Percentiles rank a stretch among this genome's conserved stretches.
Evolutionary conservation across 2,113 vertebrate genomes (phyloP).

Genomic region (Sceloporus tristichus): DNA sequence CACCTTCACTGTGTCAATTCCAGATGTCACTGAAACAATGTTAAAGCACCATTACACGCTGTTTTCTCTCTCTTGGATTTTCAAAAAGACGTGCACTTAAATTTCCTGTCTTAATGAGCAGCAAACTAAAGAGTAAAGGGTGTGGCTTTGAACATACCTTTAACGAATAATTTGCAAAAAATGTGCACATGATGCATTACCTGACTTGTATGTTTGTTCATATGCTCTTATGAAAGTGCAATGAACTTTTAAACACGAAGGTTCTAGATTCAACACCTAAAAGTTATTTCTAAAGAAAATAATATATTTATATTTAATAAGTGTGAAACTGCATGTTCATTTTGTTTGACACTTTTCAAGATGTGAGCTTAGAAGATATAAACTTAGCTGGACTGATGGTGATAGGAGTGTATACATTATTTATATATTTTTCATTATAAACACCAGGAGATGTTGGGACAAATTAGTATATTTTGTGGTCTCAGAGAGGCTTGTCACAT

Average conservation of each 20-base stretch:
- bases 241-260: neutral
- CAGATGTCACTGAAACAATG: neutral
- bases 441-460: neutral
- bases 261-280: constrained; percentile 10
- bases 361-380: neutral
- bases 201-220: neutral
- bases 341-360: no score
- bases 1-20: constrained; percentile 46
- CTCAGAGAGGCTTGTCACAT: neutral
- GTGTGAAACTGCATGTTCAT: no score
- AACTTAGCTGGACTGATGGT: constrained; percentile 51
- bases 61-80: neutral
- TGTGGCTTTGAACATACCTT: neutral
- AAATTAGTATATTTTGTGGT: neutral
- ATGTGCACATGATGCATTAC: neutral
- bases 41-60: neutral
- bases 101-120: neutral
- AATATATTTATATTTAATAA: constrained; percentile 23
- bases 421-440: constrained; percentile 20
- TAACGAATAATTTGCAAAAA: constrained; percentile 2
- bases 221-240: neutral
- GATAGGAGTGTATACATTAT: constrained; percentile 15
- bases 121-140: neutral
- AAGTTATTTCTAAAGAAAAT: constrained; percentile 41
- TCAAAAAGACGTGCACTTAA: constrained; percentile 4